These are phyloP conservation scores for Turritopsis dohrnii DNA, from an alignment of 30 jellyfish, hydroid and myxozoan genomes.

Conservation along the genomic window DNA sequence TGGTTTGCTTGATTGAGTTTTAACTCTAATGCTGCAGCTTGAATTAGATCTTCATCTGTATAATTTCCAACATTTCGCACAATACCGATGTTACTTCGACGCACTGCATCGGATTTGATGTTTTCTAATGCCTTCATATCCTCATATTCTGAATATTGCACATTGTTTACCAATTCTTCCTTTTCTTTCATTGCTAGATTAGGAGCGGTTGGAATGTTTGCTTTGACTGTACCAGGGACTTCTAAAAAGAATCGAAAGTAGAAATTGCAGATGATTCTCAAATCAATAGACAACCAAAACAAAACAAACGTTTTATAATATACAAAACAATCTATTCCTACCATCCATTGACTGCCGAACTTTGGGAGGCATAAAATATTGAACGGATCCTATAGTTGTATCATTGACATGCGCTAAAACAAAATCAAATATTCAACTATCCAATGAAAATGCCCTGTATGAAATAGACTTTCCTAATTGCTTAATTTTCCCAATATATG, in stretches of 20 bases:
- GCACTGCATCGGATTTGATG: not conserved
- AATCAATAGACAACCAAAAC: not conserved
- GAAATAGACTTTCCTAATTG: too few species aligned
- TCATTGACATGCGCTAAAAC: not conserved
- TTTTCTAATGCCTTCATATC: conserved; percentile 5
- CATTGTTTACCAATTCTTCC: not conserved
- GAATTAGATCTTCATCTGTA: conserved; percentile 11
- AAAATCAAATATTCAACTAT: not conserved
- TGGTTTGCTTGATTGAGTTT: not conserved
- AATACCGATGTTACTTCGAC: conserved; percentile 1
- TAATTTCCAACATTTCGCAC: conserved; percentile 3
- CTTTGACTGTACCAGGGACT: not conserved
- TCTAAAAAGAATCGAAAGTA: not conserved
- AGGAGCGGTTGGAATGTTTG: conserved; percentile 1
- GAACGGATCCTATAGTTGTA: conserved; percentile 6
- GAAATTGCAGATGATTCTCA: not conserved
- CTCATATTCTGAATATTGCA: conserved; percentile 2
- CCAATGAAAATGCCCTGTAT: too few species aligned
- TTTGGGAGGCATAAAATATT: conserved; percentile 3
- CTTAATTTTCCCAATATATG: too few species aligned
- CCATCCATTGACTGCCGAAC: conserved; percentile 7
- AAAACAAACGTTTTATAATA: too few species aligned
- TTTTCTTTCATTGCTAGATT: not conserved
- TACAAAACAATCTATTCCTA: too few species aligned
- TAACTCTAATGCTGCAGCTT: not conserved